These are phyloP conservation scores for Eubasilissa splendida DNA, from an alignment of 2,888 invertebrate species.

Conservation along the genomic window DNA sequence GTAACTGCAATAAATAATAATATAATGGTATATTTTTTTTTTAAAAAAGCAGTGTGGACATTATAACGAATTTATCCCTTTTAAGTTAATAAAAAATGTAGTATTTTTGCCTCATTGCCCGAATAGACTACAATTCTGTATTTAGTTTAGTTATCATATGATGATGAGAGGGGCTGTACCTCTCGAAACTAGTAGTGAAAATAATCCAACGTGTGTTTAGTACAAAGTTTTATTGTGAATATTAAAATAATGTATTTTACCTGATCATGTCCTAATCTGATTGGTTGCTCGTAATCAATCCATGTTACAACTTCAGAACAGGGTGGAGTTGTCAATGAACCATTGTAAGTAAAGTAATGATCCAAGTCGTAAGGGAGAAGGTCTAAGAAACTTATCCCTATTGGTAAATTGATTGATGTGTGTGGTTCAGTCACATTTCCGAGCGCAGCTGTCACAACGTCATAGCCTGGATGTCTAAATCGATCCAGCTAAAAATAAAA, in stretches of 20 bases:
- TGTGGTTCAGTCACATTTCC: slow-evolving; percentile 73
- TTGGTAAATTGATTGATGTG: slow-evolving; percentile 67
- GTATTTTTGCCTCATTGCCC: background rate
- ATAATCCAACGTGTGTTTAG: too few species aligned
- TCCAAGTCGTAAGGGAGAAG: slow-evolving; percentile 72
- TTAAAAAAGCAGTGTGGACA: background rate
- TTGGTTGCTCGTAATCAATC: slow-evolving; percentile 86
- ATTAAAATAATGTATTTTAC: slow-evolving; percentile 63
- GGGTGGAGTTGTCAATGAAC: slow-evolving; percentile 91
- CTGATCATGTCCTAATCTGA: slow-evolving; percentile 79
- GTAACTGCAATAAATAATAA: too few species aligned
- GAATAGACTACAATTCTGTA: background rate
- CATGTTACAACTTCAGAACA: slow-evolving; percentile 89
- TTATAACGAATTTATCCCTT: background rate
- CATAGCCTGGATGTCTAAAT: slow-evolving; percentile 72
- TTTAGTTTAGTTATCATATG: background rate
- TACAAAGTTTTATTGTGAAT: background rate
- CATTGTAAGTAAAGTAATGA: slow-evolving; percentile 87
- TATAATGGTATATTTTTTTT: background rate
- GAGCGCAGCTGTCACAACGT: slow-evolving; percentile 74
- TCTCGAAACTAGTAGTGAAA: too few species aligned
- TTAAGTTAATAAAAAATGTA: background rate
- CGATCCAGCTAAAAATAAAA: slow-evolving; percentile 66
- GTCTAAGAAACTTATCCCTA: slow-evolving; percentile 72
- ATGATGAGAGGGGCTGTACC: background rate